Evolutionary conservation across 2,888 invertebrate genomes (phyloP).

Genomic region (Sinelater perroti): DNA sequence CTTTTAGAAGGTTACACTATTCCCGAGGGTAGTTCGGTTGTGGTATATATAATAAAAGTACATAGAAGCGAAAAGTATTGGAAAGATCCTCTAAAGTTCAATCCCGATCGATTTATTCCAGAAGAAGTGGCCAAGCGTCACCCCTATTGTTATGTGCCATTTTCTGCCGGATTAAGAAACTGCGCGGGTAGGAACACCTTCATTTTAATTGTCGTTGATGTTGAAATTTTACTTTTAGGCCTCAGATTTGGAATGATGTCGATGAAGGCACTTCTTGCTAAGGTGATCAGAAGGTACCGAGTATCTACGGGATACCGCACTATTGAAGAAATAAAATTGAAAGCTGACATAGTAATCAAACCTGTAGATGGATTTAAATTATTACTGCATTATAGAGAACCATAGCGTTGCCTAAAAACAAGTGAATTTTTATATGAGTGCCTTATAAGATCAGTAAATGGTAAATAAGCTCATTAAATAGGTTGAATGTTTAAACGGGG

Average conservation of each 20-base stretch:
- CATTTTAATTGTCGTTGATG: too few relatives aligned
- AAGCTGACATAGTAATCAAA: slow-evolving; percentile 43
- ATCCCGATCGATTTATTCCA: slow-evolving; percentile 63
- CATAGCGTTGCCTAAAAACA: too few relatives aligned
- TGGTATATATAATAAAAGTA: slow-evolving; percentile 58
- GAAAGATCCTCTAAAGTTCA: slow-evolving; percentile 62
- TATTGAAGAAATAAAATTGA: slow-evolving; percentile 46
- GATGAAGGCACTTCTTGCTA: slow-evolving; percentile 58
- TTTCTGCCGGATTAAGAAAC: slow-evolving; percentile 61
- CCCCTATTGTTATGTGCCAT: slow-evolving; percentile 48
- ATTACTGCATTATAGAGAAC: not conserved
- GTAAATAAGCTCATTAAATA: too few relatives aligned
- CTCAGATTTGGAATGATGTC: slow-evolving; percentile 60
- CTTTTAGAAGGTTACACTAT: too few relatives aligned
- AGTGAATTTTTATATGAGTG: too few relatives aligned
- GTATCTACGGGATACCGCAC: slow-evolving; percentile 48
- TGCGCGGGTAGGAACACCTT: slow-evolving; percentile 65
- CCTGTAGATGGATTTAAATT: slow-evolving; percentile 39
- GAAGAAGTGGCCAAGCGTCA: not conserved
- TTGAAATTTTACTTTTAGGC: too few relatives aligned
- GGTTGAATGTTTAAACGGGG: too few relatives aligned
- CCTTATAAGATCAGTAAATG: too few relatives aligned
- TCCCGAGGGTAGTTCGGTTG: slow-evolving; percentile 63
- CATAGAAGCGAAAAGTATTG: slow-evolving; percentile 58
- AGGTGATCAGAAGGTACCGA: slow-evolving; percentile 54